A percentile compares a stretch with the other conserved stretches of the same genome.
Evolutionary conservation across 2,113 vertebrate species (phyloP).

Genomic region (human): GRCh38 chr6:109323001-109323500

Average conservation of each 20-base stretch:
- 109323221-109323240: neutral
- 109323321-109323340: neutral
- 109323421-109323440: neutral
- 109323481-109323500: neutral
- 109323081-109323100: constrained; percentile 28
- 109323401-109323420: neutral
- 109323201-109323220: neutral
- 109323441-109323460: neutral
- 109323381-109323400: neutral
- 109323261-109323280: neutral
- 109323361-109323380: constrained; percentile 6
- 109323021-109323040: neutral
- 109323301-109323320: constrained; percentile 22
- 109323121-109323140: neutral
- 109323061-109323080: neutral
- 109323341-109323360: neutral
- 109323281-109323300: neutral
- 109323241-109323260: constrained; percentile 2
- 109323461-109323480: neutral
- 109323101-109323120: constrained; percentile 37
- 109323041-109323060: neutral
- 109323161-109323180: neutral
- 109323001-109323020: neutral
- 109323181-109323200: neutral
- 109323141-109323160: neutral